A percentile compares a stretch with the other conserved stretches of the same genome.
phyloP scores from a whole-genome alignment of 2,797 vertebrate species.

The Todus mexicanus region DNA sequence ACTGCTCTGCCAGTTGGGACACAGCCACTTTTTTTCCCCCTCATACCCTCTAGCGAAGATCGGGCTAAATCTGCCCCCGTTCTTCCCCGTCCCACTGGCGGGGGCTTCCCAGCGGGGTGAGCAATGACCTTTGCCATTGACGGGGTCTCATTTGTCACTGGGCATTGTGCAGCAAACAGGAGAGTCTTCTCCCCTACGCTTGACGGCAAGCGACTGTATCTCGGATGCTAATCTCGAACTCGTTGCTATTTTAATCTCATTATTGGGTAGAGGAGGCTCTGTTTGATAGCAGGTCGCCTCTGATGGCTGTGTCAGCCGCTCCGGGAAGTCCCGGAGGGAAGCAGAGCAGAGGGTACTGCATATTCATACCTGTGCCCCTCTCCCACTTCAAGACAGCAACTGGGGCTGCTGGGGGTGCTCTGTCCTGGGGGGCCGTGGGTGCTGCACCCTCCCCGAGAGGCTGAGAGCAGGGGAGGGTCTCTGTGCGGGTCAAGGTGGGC shows the following conservation, averaged over 20 bases:
- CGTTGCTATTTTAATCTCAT: constrained; percentile 50
- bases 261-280: neutral
- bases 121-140: constrained; percentile 37
- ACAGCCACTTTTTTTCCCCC: neutral
- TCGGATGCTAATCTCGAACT: constrained; percentile 11
- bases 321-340: neutral
- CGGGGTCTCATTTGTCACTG: constrained; percentile 31
- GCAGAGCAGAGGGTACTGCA: constrained; percentile 19
- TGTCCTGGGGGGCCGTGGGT: neutral
- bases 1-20: neutral
- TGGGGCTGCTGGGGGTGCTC: neutral
- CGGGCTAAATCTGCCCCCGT: neutral
- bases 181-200: neutral
- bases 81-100: neutral
- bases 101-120: neutral
- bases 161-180: neutral
- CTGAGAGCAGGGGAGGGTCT: neutral
- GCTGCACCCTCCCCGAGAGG: neutral
- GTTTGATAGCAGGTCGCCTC: neutral
- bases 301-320: constrained; percentile 15
- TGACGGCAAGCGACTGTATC: constrained; percentile 36
- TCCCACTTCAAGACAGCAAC: neutral
- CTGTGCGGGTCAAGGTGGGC: neutral
- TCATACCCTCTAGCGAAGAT: neutral
- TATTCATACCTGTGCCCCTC: constrained; percentile 19